A percentile compares a stretch with the other conserved stretches of the same genome.
phyloP scores from a whole-genome alignment of 2,888 invertebrate genomes.

The Bombylius major region DNA sequence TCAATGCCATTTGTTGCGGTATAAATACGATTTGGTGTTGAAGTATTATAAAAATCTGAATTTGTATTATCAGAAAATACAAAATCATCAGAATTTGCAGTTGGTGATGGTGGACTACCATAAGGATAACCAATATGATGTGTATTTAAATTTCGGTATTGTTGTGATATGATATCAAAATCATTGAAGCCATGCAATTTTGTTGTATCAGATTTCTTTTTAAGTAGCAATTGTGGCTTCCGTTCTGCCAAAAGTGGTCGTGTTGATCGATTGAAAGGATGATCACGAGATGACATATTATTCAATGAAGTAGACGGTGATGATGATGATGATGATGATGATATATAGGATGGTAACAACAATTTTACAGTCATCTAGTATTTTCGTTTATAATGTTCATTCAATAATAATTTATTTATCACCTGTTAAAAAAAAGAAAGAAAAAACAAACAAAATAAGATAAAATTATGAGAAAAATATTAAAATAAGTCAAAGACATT shows the following conservation, averaged over 20 bases:
- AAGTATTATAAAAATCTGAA: neutral
- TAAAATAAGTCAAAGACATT: too few species aligned
- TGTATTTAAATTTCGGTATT: constrained; percentile 30
- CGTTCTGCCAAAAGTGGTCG: constrained; percentile 30
- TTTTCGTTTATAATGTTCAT: too few species aligned
- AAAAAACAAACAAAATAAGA: too few species aligned
- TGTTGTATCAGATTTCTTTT: constrained; percentile 20
- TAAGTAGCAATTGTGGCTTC: constrained; percentile 22
- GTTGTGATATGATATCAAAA: constrained; percentile 33
- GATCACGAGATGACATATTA: constrained; percentile 26
- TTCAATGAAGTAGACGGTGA: too few species aligned
- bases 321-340: too few species aligned
- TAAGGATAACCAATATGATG: constrained; percentile 35
- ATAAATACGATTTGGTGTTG: neutral
- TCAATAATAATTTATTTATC: too few species aligned
- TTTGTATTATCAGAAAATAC: constrained; percentile 22
- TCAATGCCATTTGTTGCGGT: neutral
- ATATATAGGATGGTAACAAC: too few species aligned
- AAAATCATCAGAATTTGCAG: constrained; percentile 28
- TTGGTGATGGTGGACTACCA: constrained; percentile 34
- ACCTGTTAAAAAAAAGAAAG: too few species aligned
- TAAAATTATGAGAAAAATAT: too few species aligned
- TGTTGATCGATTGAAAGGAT: constrained; percentile 31
- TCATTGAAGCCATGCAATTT: constrained; percentile 35
- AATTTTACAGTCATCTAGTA: too few species aligned